Evolutionary conservation across 2,113 vertebrate genomes (phyloP), one percentile per base, ranked within the genome.

Genomic region (Scomber japonicus): DNA sequence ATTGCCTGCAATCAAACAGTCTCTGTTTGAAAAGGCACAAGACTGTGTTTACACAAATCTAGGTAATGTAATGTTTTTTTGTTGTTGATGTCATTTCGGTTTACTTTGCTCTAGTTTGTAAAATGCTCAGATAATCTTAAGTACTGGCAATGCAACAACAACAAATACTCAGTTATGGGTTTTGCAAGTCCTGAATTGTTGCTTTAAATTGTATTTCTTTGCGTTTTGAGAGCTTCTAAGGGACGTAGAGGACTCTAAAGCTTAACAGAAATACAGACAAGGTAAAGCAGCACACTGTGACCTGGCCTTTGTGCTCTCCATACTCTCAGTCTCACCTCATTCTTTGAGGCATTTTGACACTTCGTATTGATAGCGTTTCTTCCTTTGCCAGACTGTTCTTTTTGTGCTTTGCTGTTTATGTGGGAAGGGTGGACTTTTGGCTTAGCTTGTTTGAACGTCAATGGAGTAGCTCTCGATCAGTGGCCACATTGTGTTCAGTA

Each of bases 341-440:
- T 70, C 81, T 89, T 91, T 85, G 80, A 91, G 59, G 56, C 83
- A 61, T 89, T 91, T 88, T 75, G 57, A 81, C 78, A 51, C 88
- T 91, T 90, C 88, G 62, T 87, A 92, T 93, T 72, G 81, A 92
- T 91, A 87, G 71, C 76, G 27, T 84, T 92, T 85, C 31, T 21
- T 79, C 82, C 82, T 92, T 91, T 88, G 81, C 87, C 82, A 83
- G 76, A 80, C 69, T 76, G 75, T 73, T 82, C 87, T 87, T 90
- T 90, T 91, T 93, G 89, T 91, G 82, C 75, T 72, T 86, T 74
- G 74, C 78, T 88, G 83, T 86, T 85, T 88, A 76, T 80, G 65
- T 73, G 50, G 62, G 51, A 85, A 77, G 75, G 82, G 77, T 35
- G 6, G 31, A 63, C 71, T 86, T 81, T 85, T 55, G 61, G 49